Evolutionary conservation across 1,140 invertebrate species (phyloP).

Genomic region (Ceratina australensis): DNA sequence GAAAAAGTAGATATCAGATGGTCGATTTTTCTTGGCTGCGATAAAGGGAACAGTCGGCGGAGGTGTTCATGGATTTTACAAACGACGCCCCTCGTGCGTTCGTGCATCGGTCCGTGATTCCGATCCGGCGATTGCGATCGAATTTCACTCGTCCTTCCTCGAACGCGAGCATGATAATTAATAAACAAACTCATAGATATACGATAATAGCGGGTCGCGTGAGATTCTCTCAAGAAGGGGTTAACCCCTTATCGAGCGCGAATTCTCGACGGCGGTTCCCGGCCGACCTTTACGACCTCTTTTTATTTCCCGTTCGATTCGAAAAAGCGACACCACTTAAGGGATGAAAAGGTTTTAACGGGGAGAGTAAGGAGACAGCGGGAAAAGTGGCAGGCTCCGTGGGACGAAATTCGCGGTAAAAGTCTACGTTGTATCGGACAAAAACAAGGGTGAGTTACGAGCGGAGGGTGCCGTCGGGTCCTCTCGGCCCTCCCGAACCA

Average conservation of each 20-base stretch:
- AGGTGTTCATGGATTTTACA: not conserved
- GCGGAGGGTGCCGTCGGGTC: conserved; percentile 63
- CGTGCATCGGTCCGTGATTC: conserved; percentile 44
- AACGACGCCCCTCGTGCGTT: conserved; percentile 16
- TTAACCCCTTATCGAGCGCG: conserved; percentile 64
- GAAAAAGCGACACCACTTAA: conserved; percentile 45
- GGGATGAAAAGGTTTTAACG: conserved; percentile 57
- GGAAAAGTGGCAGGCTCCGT: conserved; percentile 27
- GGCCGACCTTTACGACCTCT: conserved; percentile 26
- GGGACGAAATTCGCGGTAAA: conserved; percentile 63
- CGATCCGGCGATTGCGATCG: conserved; percentile 56
- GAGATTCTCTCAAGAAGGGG: conserved; percentile 67
- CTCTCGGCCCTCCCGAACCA: conserved; percentile 53
- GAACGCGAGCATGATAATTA: conserved; percentile 61
- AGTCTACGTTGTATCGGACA: conserved; percentile 69
- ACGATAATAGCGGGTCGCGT: conserved; percentile 63
- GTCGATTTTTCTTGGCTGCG: conserved; percentile 33
- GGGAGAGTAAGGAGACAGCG: conserved; percentile 40
- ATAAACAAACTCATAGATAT: conserved; percentile 72
- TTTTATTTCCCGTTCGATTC: conserved; percentile 50
- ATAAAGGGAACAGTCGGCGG: conserved; percentile 7
- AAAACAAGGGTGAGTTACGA: conserved; percentile 79
- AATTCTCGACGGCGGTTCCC: conserved; percentile 47
- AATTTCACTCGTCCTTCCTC: conserved; percentile 40
- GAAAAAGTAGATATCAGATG: not conserved